These are phyloP conservation scores for Bombus vancouverensis DNA, from an alignment of 1,140 invertebrate species.

Conservation along the genomic window DNA sequence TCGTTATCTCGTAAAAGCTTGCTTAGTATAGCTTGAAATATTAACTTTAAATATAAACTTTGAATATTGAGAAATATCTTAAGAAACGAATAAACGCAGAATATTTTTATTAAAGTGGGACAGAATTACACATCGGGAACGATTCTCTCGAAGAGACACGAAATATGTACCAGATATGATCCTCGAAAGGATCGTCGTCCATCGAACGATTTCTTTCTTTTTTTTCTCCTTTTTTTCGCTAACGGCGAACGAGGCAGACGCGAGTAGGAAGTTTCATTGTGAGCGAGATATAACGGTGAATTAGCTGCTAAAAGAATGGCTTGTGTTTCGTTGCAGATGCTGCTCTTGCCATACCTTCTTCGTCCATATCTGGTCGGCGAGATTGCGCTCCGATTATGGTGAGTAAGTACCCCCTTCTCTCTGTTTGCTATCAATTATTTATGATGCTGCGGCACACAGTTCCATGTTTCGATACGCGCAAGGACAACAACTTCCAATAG, in stretches of 20 bases:
- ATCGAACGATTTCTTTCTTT: too few species aligned
- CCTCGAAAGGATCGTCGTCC: too few species aligned
- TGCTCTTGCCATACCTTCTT: conserved; percentile 52
- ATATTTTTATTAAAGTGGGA: too few species aligned
- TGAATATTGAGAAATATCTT: too few species aligned
- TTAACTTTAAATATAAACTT: too few species aligned
- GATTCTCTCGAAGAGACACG: too few species aligned
- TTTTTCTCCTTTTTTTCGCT: not conserved
- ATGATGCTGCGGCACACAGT: conserved; percentile 45
- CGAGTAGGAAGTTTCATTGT: conserved; percentile 22
- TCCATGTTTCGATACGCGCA: conserved; percentile 28
- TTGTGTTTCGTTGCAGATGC: conserved; percentile 65
- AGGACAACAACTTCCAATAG: too few species aligned
- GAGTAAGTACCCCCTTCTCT: conserved; percentile 53
- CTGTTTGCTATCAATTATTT: conserved; percentile 59
- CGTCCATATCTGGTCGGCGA: conserved; percentile 60
- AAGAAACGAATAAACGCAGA: too few species aligned
- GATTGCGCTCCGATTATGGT: conserved; percentile 69
- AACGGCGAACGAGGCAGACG: not conserved
- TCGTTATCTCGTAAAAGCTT: too few species aligned
- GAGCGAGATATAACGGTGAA: conserved; percentile 58
- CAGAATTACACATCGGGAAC: too few species aligned
- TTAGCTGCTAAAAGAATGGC: conserved; percentile 53
- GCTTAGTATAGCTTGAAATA: too few species aligned
- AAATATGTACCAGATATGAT: too few species aligned